Evolutionary conservation across 2,113 vertebrate genomes (phyloP), one percentile per base, ranked within the genome.

Genomic region (Xyliphius kryptos): DNA sequence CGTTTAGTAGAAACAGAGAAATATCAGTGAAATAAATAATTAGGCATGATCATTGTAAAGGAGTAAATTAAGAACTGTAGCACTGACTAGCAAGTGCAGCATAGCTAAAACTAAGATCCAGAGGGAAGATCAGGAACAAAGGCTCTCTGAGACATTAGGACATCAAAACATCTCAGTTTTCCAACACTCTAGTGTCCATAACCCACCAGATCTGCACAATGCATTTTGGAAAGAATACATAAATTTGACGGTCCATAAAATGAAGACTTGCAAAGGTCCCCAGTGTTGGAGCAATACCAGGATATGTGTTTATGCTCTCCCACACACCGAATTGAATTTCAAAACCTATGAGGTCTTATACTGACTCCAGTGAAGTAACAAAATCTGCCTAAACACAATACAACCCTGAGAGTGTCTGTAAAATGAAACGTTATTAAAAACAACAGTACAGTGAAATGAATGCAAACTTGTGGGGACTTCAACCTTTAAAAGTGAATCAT

Each of bases 271-370:
- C 2, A n/a, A 7, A 22, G 38, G 55, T 56, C 46, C 58, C 13
- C 58, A n/a, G 17, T 38, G 40, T 6, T 41, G 6, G 36, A 38
- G 13, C 32, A 40, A 51, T 7, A 50, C 58, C 15, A 49, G 46
- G 5, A 3, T 8, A 8, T 14, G 2, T 48, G 1, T 19, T 61
- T 49, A 20, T 17, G 6, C 46, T 9, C 32, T 11, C 32, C 12
- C 47, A 50, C 46, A 61, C 59, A 40, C 2, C 10, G 59, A 2
- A 9, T 61, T 51, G 47, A 38, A 50, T 61, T 61, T 50, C 59
- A 51, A 20, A 49, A 61, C 59, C 47, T 61, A 47, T 61, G 59
- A 50, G 47, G 47, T 61, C 26, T 21, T 21, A 19, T 47, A 51
- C 3, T 2, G 36, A 22, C 60, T 51, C 19, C 17, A 41, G 6